These are phyloP conservation scores for Bettongia penicillata DNA, from an alignment of 2,113 vertebrate species.

Conservation along the genomic window DNA sequence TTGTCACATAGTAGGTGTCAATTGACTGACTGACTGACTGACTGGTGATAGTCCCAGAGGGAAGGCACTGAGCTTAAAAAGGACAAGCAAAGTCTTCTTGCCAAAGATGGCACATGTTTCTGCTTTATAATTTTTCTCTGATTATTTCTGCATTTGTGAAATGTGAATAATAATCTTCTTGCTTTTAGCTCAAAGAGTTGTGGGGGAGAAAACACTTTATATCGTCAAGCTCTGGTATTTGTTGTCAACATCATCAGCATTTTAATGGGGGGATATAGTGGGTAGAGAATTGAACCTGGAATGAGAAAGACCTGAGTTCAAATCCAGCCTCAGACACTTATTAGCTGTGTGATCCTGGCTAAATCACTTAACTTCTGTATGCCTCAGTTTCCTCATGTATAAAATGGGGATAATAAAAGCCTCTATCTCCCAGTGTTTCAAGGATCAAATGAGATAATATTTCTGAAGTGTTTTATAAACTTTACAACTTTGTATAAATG, in stretches of 20 bases:
- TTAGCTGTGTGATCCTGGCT: not conserved
- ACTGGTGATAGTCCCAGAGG: too few relatives aligned
- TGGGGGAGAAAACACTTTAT: not conserved
- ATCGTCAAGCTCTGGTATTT: not conserved
- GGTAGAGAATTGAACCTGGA: not conserved
- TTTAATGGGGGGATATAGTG: too few relatives aligned
- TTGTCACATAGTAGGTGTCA: too few relatives aligned
- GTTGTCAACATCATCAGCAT: not conserved
- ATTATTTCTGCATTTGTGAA: not conserved
- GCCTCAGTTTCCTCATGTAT: not conserved
- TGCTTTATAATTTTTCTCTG: too few relatives aligned
- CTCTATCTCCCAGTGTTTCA: not conserved
- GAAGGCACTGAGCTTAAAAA: too few relatives aligned
- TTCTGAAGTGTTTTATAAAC: not conserved
- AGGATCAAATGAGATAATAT: not conserved
- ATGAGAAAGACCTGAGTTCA: not conserved
- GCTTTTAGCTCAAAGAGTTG: too few relatives aligned
- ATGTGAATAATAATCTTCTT: not conserved
- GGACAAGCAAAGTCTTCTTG: too few relatives aligned
- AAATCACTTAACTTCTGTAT: not conserved
- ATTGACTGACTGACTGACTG: too few relatives aligned
- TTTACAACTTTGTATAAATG: not conserved
- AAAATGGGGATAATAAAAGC: not conserved
- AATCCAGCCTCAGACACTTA: not conserved
- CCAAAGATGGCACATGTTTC: too few relatives aligned